Evolutionary conservation across 1,140 invertebrate genomes (phyloP).

Genomic region (Ectropis grisescens): DNA sequence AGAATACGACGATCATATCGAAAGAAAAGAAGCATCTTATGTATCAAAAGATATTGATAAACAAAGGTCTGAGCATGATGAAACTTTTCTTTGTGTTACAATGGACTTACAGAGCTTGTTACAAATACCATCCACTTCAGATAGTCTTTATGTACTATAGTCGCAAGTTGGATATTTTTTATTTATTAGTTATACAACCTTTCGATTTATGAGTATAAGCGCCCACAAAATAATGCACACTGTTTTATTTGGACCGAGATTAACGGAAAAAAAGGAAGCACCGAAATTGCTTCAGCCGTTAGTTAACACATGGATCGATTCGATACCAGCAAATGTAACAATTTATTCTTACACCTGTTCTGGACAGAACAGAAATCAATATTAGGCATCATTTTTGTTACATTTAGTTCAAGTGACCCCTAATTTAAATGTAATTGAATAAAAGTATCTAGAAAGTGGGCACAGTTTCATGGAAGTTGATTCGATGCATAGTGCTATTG

Average conservation of each 20-base stretch:
- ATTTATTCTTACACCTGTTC: conserved; percentile 2
- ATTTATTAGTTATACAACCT: conserved; percentile 2
- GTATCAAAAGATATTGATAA: too few species aligned
- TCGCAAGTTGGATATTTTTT: background rate
- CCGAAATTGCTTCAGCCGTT: conserved; percentile 3
- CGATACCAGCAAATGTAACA: background rate
- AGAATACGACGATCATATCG: too few species aligned
- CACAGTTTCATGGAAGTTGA: conserved; percentile 10
- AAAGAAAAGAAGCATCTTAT: too few species aligned
- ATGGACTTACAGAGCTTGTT: conserved; percentile 1
- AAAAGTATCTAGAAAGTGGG: conserved; percentile 8
- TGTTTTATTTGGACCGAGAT: conserved; percentile 2
- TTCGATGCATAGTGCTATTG: conserved; percentile 12
- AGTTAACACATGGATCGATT: background rate
- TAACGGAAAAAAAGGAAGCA: conserved; percentile 1
- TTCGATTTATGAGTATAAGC: background rate
- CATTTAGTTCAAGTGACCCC: conserved; percentile 1
- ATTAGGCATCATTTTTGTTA: conserved; percentile 3
- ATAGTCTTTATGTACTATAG: conserved; percentile 3
- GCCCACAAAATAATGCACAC: conserved; percentile 1
- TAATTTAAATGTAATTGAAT: background rate
- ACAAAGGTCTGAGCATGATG: too few species aligned
- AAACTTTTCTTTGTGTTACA: too few species aligned
- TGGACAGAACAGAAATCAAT: conserved; percentile 4
- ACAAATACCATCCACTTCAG: conserved; percentile 1